phyloP scores from a whole-genome alignment of 2,797 vertebrate genomes.

The Taeniopygia guttata region DNA sequence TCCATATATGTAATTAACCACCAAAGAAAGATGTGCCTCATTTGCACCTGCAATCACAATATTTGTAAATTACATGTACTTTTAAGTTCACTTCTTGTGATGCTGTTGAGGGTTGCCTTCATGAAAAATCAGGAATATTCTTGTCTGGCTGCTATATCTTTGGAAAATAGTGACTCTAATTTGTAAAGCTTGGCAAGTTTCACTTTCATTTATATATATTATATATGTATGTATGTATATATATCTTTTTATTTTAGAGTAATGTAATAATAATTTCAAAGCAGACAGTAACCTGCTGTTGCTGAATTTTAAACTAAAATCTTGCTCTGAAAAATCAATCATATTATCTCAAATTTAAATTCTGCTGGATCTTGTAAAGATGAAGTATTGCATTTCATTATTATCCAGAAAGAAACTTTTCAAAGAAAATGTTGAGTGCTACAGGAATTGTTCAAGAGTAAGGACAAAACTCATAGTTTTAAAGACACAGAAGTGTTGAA shows the following conservation, averaged over 20 bases:
- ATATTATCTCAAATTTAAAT: background rate
- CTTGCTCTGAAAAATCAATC: background rate
- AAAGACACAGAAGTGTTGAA: background rate
- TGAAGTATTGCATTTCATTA: background rate
- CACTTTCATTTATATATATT: background rate
- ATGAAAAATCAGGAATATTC: background rate
- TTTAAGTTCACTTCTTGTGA: background rate
- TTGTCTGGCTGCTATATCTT: background rate
- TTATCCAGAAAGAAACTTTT: background rate
- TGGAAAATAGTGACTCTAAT: background rate
- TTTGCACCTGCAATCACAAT: conserved; percentile 17
- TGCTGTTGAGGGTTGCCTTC: background rate
- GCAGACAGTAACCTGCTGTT: background rate
- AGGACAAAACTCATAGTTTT: background rate
- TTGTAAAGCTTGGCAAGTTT: background rate
- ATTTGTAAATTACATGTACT: background rate
- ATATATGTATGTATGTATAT: background rate
- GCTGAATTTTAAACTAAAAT: background rate
- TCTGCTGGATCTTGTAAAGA: background rate
- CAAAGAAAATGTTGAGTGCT: background rate
- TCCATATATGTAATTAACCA: conserved; percentile 1
- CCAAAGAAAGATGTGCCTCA: background rate
- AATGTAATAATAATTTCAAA: background rate
- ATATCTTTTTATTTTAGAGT: background rate
- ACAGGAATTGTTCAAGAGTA: background rate